Evolutionary conservation across 2,797 vertebrate species (phyloP), one percentile per base, ranked within the genome.

Genomic region (Cirrhinus mrigala): DNA sequence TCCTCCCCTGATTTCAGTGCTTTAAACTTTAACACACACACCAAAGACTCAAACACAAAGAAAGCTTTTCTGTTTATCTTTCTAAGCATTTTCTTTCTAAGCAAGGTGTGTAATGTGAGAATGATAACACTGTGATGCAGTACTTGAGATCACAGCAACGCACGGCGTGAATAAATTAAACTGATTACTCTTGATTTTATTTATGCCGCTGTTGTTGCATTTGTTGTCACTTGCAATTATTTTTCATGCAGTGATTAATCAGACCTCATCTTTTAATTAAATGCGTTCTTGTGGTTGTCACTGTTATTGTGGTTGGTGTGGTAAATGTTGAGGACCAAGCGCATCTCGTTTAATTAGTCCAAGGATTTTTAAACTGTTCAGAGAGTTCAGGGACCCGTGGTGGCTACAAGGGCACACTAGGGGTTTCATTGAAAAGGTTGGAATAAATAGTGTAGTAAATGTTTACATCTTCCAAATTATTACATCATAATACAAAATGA

Each of bases 231-330:
- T 62, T 78, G 62, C 56, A 62, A 78, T 78, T 78, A 46, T 44
- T 24, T 33, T 78, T 62, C 56, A 62, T 24, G n/a, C 44, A 37
- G 9, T 6, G 9, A 62, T 62, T 78, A 78, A 62, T 78, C 76
- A 62, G 76, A 78, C 33, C 37, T 44, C 76, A 78, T 62, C 37
- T 62, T 78, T 62, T 78, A 78, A 78, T 78, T 62, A 78, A 58
- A 78, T 62, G 56, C 62, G 37, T 60, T 78, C 75, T 24, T 60
- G 54, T 77, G 18, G 18, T 68, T 68, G 64, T 66, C 27, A 20
- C 62, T 33, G 24, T 29, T 29, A 15, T 66, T 37, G 16, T 69
- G 22, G 48, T 52, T 54, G 33, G 14, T 40, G 7, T 78, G 37
- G 46, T 46, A 44, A 60, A 58, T n/a, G 29, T 37, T 77, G 74